phyloP scores from a whole-genome alignment of 2,888 invertebrate genomes.

The Elmis aenea region DNA sequence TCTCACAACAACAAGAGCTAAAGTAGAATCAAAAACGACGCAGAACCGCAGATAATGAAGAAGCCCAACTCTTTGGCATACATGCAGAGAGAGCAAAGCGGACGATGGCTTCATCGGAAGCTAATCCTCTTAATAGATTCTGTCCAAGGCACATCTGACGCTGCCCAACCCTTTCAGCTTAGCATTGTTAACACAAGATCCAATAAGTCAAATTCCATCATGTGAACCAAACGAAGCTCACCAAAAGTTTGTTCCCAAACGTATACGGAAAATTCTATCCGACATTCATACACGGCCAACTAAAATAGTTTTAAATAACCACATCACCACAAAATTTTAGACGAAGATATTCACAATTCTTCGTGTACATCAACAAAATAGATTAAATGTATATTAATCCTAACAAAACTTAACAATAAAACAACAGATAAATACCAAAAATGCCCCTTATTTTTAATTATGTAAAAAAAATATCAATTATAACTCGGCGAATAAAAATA shows the following conservation, averaged over 20 bases:
- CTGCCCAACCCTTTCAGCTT: conserved; percentile 46
- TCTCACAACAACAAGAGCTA: conserved; percentile 5
- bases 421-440: too few species aligned
- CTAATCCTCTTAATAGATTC: conserved; percentile 52
- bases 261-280: too few species aligned
- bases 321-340: too few species aligned
- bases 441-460: too few species aligned
- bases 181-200: conserved; percentile 47
- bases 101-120: conserved; percentile 45
- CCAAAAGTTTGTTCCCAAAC: conserved; percentile 18
- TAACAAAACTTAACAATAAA: too few species aligned
- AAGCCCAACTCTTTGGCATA: conserved; percentile 37
- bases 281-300: too few species aligned
- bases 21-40: conserved; percentile 20
- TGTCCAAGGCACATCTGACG: conserved; percentile 43
- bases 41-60: conserved; percentile 43
- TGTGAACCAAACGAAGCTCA: conserved; percentile 23
- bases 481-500: too few species aligned
- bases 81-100: conserved; percentile 20
- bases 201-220: conserved; percentile 41
- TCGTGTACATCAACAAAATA: too few species aligned
- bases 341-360: too few species aligned
- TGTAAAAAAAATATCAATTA: too few species aligned
- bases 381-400: too few species aligned
- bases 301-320: too few species aligned